These are phyloP conservation scores for Hypomecis punctinalis DNA, from an alignment of 2,888 invertebrate genomes.

Conservation along the genomic window DNA sequence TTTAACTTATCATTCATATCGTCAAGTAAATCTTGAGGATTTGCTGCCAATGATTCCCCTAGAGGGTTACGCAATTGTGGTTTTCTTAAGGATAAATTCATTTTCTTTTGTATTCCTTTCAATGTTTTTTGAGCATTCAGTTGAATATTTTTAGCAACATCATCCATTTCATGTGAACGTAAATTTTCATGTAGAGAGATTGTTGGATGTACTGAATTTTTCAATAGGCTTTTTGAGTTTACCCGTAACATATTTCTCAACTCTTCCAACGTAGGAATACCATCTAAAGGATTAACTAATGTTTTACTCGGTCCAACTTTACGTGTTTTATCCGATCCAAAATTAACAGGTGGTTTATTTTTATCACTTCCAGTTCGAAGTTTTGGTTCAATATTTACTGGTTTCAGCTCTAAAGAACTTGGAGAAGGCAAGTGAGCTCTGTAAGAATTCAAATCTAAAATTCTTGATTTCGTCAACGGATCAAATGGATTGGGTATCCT, in stretches of 20 bases:
- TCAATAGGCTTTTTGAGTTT: conserved; percentile 44
- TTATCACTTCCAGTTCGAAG: conserved; percentile 49
- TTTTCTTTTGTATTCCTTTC: conserved; percentile 56
- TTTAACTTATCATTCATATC: conserved; percentile 68
- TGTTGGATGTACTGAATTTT: conserved; percentile 45
- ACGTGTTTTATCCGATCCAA: conserved; percentile 44
- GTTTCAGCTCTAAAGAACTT: conserved; percentile 55
- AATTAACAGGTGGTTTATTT: conserved; percentile 49
- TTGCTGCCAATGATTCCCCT: conserved; percentile 47
- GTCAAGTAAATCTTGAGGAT: conserved; percentile 59
- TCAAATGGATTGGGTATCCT: conserved; percentile 20
- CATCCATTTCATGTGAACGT: conserved; percentile 28
- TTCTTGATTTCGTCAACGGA: conserved; percentile 44
- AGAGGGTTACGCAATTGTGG: conserved; percentile 41
- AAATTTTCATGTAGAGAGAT: conserved; percentile 42
- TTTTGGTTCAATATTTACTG: conserved; percentile 56
- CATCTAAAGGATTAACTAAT: conserved; percentile 40
- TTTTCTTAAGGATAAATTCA: conserved; percentile 54
- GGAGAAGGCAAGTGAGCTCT: conserved; percentile 60
- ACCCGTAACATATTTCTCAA: conserved; percentile 36
- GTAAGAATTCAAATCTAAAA: conserved; percentile 55
- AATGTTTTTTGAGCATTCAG: conserved; percentile 58
- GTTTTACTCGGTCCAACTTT: conserved; percentile 38
- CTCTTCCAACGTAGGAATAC: conserved; percentile 50
- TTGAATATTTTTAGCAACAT: conserved; percentile 53